Base-by-base conservation (phyloP, 2,888 invertebrate species). In the Corbicula japonica region DNA sequence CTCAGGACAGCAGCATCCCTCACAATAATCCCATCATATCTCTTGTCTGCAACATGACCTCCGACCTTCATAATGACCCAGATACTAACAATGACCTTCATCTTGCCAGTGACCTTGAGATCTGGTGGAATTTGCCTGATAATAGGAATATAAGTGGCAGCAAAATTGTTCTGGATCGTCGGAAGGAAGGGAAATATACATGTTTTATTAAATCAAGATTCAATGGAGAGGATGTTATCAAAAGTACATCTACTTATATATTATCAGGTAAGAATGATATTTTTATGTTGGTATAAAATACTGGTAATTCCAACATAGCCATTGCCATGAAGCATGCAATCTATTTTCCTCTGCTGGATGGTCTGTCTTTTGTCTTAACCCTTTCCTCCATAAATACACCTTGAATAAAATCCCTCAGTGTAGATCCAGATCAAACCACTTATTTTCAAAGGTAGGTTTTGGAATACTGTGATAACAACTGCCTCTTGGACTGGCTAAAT, bases 71-170 rank as follows among this genome's bases (percentile, higher is more conserved):
- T 18, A 35, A 18, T 26, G 48, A 58, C 65, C 60, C 26, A 62
- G 62, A 10, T 62, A 28, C 28, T 41, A 10, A 41, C 41, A 10
- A 41, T 18, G 41, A 41, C 41, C 41, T 41, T 41, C 12, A 41
- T 18, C 10, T 18, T 26, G 8, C 8, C 30, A 15, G 26, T 62
- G 60, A 71, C 23, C 58, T 60, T 18, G 34, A 5, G 23, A 48
- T 48, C 41, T 58, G 71, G 56, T 76, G 76, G 76, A 54, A 52
- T 3, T 50, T 71, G 50, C 76, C 76, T n/a, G 60, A 66, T 46
- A 41, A 50, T 23, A 71, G 23, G 12, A 58, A 62, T 35, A 38
- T 44, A 2, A 44, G 28, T 30, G 76, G 76, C 34, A 52, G 28
- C 18, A 60, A 8, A 15, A 23, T 76, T 26, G 32, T 61, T 4